A percentile compares a stretch with the other conserved stretches of the same genome.
Conservation (phyloP, 2,113 vertebrate species). For the Bos indicus region DNA sequence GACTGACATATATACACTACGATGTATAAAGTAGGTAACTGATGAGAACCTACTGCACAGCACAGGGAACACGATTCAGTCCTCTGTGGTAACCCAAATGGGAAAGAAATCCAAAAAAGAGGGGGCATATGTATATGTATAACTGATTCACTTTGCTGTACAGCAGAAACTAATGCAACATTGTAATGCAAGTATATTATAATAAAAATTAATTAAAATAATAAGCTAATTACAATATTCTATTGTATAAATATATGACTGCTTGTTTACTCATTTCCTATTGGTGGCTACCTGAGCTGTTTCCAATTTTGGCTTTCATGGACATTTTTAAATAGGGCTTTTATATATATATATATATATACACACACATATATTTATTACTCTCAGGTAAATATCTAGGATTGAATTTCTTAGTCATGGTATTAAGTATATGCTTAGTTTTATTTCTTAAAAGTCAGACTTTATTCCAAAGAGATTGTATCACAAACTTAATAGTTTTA, state of each 20-base stretch:
- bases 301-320: neutral
- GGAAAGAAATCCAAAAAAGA: neutral
- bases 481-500: neutral
- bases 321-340: neutral
- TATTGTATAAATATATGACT: neutral
- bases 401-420: neutral
- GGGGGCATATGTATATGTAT: neutral
- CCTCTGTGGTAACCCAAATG: neutral
- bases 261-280: neutral
- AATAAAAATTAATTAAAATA: neutral
- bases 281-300: neutral
- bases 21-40: neutral
- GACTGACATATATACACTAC: no score
- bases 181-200: neutral
- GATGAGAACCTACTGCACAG: neutral
- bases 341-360: fast-evolving
- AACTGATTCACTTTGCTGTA: neutral
- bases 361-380: neutral
- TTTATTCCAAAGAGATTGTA: neutral
- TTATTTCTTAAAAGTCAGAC: neutral
- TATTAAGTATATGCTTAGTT: neutral
- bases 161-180: neutral
- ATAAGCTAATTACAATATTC: neutral
- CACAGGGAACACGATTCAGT: neutral
- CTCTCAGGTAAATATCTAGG: neutral